Percentiles rank a stretch among this genome's conserved stretches.
Evolutionary conservation across 1,140 invertebrate genomes (phyloP).

Genomic region (Manduca sexta): DNA sequence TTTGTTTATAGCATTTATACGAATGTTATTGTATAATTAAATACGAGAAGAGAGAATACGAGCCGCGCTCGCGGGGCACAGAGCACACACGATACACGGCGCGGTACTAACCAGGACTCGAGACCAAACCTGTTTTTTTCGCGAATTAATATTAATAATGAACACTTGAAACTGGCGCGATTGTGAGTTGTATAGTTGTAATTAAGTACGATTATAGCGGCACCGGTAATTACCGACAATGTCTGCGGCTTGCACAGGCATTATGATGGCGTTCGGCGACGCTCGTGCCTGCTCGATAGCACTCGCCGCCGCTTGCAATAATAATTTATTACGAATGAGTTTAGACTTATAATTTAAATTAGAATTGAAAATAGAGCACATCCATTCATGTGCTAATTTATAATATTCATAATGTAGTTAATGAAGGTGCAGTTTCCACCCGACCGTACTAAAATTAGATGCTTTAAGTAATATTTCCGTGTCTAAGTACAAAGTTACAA

Average conservation of each 20-base stretch:
- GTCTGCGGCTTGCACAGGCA: conserved; percentile 28
- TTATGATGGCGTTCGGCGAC: conserved; percentile 5
- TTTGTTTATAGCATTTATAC: not conserved
- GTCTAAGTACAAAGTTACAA: not conserved
- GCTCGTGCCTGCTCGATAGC: not conserved
- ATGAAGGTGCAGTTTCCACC: not conserved
- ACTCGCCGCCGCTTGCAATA: too few relatives aligned
- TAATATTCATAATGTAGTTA: too few relatives aligned
- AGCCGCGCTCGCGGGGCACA: conserved; percentile 12
- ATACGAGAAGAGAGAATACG: conserved; percentile 17
- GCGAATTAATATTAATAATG: conserved; percentile 63
- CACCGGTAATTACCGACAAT: conserved; percentile 43
- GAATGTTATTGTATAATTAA: conserved; percentile 20
- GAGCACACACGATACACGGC: too few relatives aligned
- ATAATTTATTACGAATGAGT: too few relatives aligned
- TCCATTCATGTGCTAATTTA: too few relatives aligned
- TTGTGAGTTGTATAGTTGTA: conserved; percentile 56
- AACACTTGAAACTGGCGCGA: conserved; percentile 53
- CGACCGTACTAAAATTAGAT: conserved; percentile 1
- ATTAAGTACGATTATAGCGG: conserved; percentile 57
- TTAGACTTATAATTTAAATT: too few relatives aligned
- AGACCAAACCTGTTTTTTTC: conserved; percentile 45
- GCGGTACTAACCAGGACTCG: conserved; percentile 13
- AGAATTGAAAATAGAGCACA: not conserved
- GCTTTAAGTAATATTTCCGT: not conserved